phyloP scores from a whole-genome alignment of 2,797 vertebrate genomes.

The Diceros bicornis region DNA sequence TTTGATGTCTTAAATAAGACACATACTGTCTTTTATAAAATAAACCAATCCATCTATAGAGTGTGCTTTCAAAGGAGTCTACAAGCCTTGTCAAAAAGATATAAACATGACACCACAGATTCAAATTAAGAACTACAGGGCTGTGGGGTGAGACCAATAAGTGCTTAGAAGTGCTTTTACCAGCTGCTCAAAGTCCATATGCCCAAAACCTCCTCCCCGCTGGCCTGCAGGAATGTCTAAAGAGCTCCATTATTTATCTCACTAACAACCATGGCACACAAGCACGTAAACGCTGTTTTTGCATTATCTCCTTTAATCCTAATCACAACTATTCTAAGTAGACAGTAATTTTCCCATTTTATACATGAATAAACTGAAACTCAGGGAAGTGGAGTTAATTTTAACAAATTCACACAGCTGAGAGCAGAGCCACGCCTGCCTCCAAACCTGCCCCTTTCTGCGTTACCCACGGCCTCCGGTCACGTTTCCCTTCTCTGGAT shows the following conservation, averaged over 20 bases:
- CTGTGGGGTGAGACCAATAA: background rate
- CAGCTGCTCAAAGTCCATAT: background rate
- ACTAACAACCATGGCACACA: background rate
- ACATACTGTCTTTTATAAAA: background rate
- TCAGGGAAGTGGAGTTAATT: background rate
- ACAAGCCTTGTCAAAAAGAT: background rate
- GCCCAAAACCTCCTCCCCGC: background rate
- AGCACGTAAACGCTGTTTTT: background rate
- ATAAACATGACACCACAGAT: background rate
- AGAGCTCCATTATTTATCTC: background rate
- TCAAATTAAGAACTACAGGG: background rate
- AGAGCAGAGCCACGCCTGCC: background rate
- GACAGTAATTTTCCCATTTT: background rate
- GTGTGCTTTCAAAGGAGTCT: background rate
- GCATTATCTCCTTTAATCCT: background rate
- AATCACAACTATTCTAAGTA: background rate
- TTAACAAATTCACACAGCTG: background rate
- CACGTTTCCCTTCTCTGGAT: background rate
- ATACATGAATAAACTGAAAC: background rate
- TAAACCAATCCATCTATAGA: background rate
- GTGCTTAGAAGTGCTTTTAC: background rate
- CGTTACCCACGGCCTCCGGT: background rate
- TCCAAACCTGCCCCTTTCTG: background rate
- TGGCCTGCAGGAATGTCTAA: background rate
- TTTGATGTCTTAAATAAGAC: background rate